Evolutionary conservation across 2,113 vertebrate genomes (phyloP).

Genomic region (Brienomyrus longianalis): DNA sequence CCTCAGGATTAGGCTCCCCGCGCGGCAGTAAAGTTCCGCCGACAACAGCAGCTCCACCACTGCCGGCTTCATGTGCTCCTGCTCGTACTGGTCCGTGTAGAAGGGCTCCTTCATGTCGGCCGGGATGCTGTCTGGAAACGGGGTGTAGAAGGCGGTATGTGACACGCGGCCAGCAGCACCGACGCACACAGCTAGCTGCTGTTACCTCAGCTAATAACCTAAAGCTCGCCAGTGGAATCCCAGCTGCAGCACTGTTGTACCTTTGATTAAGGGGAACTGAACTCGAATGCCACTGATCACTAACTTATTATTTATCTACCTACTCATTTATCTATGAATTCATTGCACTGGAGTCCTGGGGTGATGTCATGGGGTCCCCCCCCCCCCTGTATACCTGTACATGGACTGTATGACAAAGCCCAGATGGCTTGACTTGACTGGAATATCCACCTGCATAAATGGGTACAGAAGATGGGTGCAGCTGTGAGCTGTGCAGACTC

Average conservation of each 20-base stretch:
- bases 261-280: background rate
- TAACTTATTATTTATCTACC: too few relatives aligned
- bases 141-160: background rate
- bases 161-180: background rate
- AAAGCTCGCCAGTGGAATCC: background rate
- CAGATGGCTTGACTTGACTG: background rate
- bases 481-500: background rate
- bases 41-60: constrained; percentile 85
- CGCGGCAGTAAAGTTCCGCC: constrained; percentile 88
- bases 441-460: background rate
- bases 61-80: constrained; percentile 93
- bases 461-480: background rate
- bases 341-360: background rate
- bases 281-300: too few relatives aligned
- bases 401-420: background rate
- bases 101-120: constrained; percentile 84
- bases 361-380: background rate
- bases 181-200: background rate
- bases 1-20: constrained; percentile 85
- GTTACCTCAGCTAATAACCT: background rate
- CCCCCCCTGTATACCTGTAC: background rate
- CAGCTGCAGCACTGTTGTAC: background rate
- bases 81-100: constrained; percentile 96
- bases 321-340: too few relatives aligned
- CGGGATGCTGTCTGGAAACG: constrained; percentile 76